A percentile compares a stretch with the other conserved stretches of the same genome.
Conservation (phyloP, 2,888 invertebrate genomes). For the Orthosia gracilis region DNA sequence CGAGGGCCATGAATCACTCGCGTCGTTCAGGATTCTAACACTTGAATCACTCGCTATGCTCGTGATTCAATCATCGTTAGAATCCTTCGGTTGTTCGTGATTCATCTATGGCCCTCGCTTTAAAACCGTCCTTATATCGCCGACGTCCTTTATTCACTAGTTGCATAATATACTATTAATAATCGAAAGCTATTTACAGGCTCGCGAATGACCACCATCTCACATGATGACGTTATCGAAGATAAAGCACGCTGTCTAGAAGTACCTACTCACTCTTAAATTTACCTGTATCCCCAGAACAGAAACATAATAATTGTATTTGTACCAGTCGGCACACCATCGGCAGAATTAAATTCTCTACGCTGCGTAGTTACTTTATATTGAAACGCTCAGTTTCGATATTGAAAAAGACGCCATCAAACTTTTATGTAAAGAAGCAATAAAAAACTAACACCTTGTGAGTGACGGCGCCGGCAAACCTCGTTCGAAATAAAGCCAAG, state of each 20-base stretch:
- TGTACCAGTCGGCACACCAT: neutral
- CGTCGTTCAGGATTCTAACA: too few species aligned
- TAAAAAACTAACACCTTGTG: slow-evolving; percentile 63
- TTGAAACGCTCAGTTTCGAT: slow-evolving; percentile 34
- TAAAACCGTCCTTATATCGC: too few species aligned
- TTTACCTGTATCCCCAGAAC: neutral
- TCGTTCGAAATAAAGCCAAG: slow-evolving; percentile 58
- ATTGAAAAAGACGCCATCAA: slow-evolving; percentile 49
- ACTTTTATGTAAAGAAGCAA: slow-evolving; percentile 57
- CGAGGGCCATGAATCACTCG: too few species aligned
- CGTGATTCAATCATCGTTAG: too few species aligned
- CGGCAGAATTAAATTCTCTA: neutral
- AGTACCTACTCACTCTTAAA: neutral
- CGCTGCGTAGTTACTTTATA: slow-evolving; percentile 13
- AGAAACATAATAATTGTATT: neutral
- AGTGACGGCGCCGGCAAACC: slow-evolving; percentile 55
- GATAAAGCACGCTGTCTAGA: too few species aligned
- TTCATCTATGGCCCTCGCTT: too few species aligned
- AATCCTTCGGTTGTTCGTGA: too few species aligned
- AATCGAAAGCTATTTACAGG: neutral
- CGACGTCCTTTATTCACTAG: too few species aligned
- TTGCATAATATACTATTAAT: too few species aligned
- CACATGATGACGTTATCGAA: too few species aligned
- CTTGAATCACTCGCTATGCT: too few species aligned
- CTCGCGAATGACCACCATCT: neutral